A percentile compares a stretch with the other conserved stretches of the same genome.
These are phyloP conservation scores for Bos indicus DNA, from an alignment of 2,113 vertebrate species.

Conservation along the genomic window DNA sequence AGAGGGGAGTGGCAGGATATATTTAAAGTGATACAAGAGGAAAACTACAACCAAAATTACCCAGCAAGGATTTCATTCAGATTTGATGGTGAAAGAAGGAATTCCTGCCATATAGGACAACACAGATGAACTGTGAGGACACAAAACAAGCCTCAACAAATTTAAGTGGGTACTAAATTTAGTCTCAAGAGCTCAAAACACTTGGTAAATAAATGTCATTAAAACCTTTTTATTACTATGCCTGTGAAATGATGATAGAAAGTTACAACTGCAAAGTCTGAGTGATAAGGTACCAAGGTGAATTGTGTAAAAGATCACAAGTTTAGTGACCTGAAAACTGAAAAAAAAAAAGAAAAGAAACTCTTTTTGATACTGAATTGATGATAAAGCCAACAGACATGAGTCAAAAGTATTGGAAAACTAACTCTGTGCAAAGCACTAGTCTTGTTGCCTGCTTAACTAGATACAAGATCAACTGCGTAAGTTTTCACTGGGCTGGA, in stretches of 20 bases:
- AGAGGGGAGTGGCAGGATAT: background rate
- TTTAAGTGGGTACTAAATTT: background rate
- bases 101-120: background rate
- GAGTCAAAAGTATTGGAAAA: background rate
- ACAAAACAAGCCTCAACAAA: background rate
- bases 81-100: background rate
- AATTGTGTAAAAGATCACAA: background rate
- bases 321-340: background rate
- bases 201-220: constrained; percentile 3
- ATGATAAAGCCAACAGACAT: background rate
- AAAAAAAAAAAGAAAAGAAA: background rate
- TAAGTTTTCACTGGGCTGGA: background rate
- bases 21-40: background rate
- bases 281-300: background rate
- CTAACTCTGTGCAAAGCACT: background rate
- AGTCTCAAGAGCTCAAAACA: background rate
- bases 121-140: background rate
- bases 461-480: background rate
- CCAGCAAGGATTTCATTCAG: background rate
- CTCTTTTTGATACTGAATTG: background rate
- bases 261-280: background rate
- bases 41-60: background rate
- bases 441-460: background rate
- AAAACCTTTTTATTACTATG: background rate
- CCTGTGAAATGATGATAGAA: background rate